These are phyloP conservation scores for Drosophila borborema DNA, from an alignment of 2,888 invertebrate species.

Conservation along the genomic window DNA sequence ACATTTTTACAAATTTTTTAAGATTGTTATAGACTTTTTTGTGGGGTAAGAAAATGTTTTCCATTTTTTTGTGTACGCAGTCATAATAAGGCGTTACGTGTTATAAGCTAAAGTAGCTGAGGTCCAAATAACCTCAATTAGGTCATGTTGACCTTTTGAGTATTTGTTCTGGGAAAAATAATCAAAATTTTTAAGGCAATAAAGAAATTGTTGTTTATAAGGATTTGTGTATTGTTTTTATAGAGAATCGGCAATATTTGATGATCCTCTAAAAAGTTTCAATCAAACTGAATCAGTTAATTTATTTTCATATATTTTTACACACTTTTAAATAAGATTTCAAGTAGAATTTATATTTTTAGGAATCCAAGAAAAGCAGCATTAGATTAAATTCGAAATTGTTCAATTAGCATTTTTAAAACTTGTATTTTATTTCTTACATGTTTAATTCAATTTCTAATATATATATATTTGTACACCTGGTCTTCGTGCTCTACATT, in stretches of 20 bases:
- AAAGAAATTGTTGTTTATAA: neutral
- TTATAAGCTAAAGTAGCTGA: slow-evolving; percentile 32
- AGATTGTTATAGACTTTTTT: slow-evolving; percentile 39
- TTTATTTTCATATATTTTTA: neutral
- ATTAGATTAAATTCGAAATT: neutral
- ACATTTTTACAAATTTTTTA: slow-evolving; percentile 74
- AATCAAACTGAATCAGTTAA: accelerated
- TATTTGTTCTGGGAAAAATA: neutral
- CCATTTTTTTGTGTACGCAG: slow-evolving; percentile 45
- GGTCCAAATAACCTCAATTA: slow-evolving; percentile 66
- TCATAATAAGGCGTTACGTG: slow-evolving; percentile 74
- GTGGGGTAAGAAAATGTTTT: slow-evolving; percentile 34
- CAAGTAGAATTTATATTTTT: no score
- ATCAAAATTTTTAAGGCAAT: neutral
- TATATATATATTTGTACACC: slow-evolving; percentile 17
- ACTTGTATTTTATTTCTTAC: neutral
- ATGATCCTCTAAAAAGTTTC: neutral
- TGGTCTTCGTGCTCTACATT: slow-evolving; percentile 20
- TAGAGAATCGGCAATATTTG: neutral
- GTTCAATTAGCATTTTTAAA: neutral
- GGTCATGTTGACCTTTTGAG: slow-evolving; percentile 52
- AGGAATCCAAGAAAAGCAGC: no score
- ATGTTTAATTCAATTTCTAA: neutral
- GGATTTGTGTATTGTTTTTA: neutral
- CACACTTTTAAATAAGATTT: no score